phyloP scores from a whole-genome alignment of 2,113 vertebrate species.

The Salvelinus namaycush region DNA sequence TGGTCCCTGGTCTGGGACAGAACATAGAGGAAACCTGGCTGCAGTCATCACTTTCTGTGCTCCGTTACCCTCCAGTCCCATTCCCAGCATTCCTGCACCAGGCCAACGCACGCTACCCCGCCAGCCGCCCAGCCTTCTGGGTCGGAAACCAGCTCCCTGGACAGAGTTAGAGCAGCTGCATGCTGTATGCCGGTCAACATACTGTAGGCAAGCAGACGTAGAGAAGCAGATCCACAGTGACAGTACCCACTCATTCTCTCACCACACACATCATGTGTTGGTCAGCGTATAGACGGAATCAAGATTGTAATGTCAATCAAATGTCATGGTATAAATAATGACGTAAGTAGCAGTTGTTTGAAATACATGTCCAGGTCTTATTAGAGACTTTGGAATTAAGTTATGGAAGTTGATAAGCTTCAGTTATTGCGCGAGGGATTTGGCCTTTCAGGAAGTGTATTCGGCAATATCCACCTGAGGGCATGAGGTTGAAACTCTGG shows the following conservation, averaged over 20 bases:
- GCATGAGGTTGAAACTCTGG: not conserved
- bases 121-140: not conserved
- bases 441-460: too few relatives aligned
- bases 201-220: not conserved
- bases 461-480: not conserved
- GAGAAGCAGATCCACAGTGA: not conserved
- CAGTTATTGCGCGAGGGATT: too few relatives aligned
- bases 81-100: constrained; percentile 47
- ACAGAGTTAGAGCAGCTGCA: constrained; percentile 39
- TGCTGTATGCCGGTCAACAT: constrained; percentile 23
- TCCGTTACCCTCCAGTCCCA: constrained; percentile 13
- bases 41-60: constrained; percentile 25
- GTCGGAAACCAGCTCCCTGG: constrained; percentile 16
- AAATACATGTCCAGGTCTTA: too few relatives aligned
- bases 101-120: constrained; percentile 1
- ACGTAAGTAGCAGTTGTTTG: too few relatives aligned
- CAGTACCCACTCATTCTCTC: not conserved
- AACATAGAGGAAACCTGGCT: constrained; percentile 37
- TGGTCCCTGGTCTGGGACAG: constrained; percentile 25
- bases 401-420: too few relatives aligned
- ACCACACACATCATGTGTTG: too few relatives aligned
- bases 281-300: not conserved
- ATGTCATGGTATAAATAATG: not conserved
- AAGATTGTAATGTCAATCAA: not conserved
- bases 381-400: too few relatives aligned